Evolutionary conservation across 1,140 invertebrate species (phyloP), one percentile per base, ranked within the genome.

Genomic region (Phenacoccus solenopsis): DNA sequence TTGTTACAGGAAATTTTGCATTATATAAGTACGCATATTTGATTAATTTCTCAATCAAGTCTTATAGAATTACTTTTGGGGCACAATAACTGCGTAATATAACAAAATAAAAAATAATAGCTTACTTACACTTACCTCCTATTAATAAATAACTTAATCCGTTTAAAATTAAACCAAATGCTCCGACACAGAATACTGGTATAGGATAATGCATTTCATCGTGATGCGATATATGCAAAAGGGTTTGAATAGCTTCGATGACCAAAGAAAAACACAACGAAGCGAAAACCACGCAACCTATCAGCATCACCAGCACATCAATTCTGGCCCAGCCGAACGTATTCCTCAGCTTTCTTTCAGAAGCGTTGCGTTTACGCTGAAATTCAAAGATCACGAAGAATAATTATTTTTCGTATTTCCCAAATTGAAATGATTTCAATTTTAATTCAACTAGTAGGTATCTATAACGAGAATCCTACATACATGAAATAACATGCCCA

Each of bases 291-390:
- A 93, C 87, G 76, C 87, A 90, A 38, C 89, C 90, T n/a, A 88
- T 85, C 12, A 93, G 79, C 80, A 89, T 88, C 57, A 87, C 88
- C 4, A 94, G 78, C 0, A 95, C 87, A 74, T 94, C 91, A 27
- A 94, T 88, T 68, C 93, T 83, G 0, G 91, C 90, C 91, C 92
- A 96, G 1, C 93, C 93, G 73, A 96, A 96, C 0, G 92, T 96
- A 77, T 94, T 94, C 57, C 87, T 86, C 70, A 94, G 81, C 70
- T 84, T 84, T 24, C 83, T 84, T 72, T 90, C 87, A 1, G 30
- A 69, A 30, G 30, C 69, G 0, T 28, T 69, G 9, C 68, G 69
- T 28, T n/a, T 49, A 24, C 59, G 70, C 72, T 72, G 30, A 10
- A 70, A 68, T 49, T 24, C 10, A 64, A 64, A 24, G 25, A 16